Base-by-base conservation (phyloP, 2,113 vertebrate species). In the Beaufortia kweichowensis region DNA sequence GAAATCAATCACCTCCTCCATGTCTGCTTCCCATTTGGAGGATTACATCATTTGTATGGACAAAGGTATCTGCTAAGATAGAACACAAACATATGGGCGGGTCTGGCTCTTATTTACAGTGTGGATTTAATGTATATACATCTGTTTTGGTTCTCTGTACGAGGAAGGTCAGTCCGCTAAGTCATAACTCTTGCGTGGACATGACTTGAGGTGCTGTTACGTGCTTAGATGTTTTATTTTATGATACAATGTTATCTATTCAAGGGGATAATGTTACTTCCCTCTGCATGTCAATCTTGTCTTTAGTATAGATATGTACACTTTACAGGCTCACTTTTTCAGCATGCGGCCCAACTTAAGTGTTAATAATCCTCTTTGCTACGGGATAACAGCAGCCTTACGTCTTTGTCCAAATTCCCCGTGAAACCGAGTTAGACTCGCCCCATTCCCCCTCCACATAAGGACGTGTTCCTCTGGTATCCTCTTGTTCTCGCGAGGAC, bases 1-100 rank as follows among this genome's bases (percentile, higher is more conserved):
- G 91, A 91, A 94, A 94, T 94, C 92, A 92, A 92, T 94, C 93
- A 93, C 88, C 92, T 92, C 91, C 88, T 89, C 87, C 86, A 78
- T 84, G 89, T 82, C 86, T 87, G 88, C 83, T 83, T 56, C 80
- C 88, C 89, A 91, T 91, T 91, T 91, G 90, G 85, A 88, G 85
- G 91, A 91, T 92, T 91, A 91, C 90, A 91, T 92, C 90, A 91
- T 83, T 83, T 88, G 88, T 77, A 80, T 80, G 89, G 87, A 87
- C 85, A 84, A 86, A 88, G 81, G 86, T 89, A 87, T 89, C 76
- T 75, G 68, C 60, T 56, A 56, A 33, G 72, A 83, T 69, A 61
- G 76, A 76, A 74, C 62, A 74, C 75, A 76, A 73, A 82, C 81
- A 78, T 43, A 55, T 62, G 65, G 72, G 35, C n/a, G 68, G 31